Conservation (phyloP, 2,888 invertebrate species). For the Philonicus albiceps region DNA sequence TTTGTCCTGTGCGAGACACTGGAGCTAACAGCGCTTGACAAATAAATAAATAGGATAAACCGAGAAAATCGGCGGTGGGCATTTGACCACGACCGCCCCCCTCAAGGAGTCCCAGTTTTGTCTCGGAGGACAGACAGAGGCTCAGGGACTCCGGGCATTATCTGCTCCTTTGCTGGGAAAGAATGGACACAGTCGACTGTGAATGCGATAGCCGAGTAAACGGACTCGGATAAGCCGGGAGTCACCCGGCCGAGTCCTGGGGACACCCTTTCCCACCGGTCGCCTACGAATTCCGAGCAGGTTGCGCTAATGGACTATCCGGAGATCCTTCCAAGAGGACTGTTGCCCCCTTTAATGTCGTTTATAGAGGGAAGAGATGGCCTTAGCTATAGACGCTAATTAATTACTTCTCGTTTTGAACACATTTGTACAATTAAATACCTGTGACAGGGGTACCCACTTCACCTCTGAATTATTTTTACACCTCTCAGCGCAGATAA, state of each 20-base stretch:
- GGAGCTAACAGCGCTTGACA: neutral
- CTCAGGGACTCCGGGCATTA: neutral
- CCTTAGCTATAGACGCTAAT: conserved; percentile 27
- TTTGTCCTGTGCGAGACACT: neutral
- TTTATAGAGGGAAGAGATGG: conserved; percentile 16
- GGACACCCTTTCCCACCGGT: neutral
- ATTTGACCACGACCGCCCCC: conserved; percentile 25
- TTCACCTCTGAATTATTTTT: conserved; percentile 10
- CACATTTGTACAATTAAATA: conserved; percentile 34
- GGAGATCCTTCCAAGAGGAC: conserved; percentile 14
- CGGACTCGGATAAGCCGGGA: neutral
- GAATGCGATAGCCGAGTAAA: neutral
- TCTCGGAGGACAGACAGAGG: neutral
- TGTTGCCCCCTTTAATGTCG: conserved; percentile 10
- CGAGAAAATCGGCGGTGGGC: conserved; percentile 5
- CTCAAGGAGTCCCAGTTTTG: neutral
- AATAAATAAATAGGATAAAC: conserved; percentile 30
- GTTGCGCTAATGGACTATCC: conserved; percentile 29
- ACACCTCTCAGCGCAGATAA: conserved; percentile 27
- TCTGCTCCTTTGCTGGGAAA: neutral
- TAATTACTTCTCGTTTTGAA: conserved; percentile 34
- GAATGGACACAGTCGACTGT: neutral
- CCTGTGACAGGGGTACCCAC: conserved; percentile 19
- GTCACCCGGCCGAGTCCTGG: neutral
- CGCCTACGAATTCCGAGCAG: neutral